Evolutionary conservation across 1,140 invertebrate genomes (phyloP).

Genomic region (Aphis gossypii): DNA sequence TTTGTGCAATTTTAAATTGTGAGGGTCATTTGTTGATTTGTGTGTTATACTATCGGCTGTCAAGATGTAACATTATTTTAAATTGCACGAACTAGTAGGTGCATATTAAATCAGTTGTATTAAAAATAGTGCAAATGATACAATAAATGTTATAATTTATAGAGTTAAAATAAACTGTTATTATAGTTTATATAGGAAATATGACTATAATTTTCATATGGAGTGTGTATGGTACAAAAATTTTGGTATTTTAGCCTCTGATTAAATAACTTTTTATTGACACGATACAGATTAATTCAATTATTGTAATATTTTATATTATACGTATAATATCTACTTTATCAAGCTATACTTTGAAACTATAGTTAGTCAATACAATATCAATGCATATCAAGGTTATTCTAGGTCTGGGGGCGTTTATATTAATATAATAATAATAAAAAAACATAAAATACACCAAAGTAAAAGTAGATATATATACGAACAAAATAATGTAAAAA

Average conservation of each 20-base stretch:
- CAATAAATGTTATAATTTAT: background rate
- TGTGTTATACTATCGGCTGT: background rate
- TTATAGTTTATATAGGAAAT: background rate
- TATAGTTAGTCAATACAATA: background rate
- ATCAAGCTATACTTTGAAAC: background rate
- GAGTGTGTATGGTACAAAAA: background rate
- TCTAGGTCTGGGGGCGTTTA: constrained; percentile 34
- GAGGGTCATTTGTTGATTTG: background rate
- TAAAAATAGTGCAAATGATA: background rate
- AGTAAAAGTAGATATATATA: constrained; percentile 42
- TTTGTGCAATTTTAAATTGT: background rate
- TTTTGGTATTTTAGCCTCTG: background rate
- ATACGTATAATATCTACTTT: background rate
- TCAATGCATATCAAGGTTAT: constrained; percentile 36
- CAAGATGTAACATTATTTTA: background rate
- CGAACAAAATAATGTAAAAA: background rate
- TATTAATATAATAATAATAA: background rate
- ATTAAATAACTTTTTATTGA: background rate
- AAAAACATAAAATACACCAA: constrained; percentile 14
- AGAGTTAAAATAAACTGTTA: background rate
- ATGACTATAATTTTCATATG: background rate
- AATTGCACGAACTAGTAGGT: background rate
- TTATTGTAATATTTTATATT: background rate
- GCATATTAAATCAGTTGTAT: background rate
- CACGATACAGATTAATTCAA: background rate